Evolutionary conservation across 2,888 invertebrate species (phyloP).

Genomic region (Hirtodrosophila duncani): DNA sequence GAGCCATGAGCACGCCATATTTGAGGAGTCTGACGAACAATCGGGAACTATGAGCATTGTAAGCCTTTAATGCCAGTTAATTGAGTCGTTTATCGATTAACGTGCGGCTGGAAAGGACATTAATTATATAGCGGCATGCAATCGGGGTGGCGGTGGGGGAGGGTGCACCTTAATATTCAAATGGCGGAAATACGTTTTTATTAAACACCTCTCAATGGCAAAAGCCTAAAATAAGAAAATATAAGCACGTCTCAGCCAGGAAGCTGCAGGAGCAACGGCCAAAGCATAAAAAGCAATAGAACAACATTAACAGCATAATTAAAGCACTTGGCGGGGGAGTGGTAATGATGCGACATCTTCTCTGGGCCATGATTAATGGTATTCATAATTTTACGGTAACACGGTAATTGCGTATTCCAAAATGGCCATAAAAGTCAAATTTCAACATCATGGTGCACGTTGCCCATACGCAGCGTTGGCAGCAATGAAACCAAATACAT

Average conservation of each 20-base stretch:
- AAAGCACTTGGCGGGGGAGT: too few species aligned
- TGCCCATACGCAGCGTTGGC: conserved; percentile 60
- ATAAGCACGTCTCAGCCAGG: conserved; percentile 33
- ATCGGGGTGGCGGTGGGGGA: not conserved
- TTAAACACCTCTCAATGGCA: not conserved
- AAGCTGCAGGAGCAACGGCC: conserved; percentile 9
- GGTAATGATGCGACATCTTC: not conserved
- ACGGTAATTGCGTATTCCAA: conserved; percentile 47
- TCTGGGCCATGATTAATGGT: conserved; percentile 68
- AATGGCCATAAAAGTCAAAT: conserved; percentile 27
- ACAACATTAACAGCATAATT: conserved; percentile 44
- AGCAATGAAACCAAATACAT: conserved; percentile 6
- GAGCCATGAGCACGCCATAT: conserved; percentile 46
- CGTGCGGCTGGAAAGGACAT: conserved; percentile 33
- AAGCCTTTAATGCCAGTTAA: conserved; percentile 71
- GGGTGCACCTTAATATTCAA: conserved; percentile 11
- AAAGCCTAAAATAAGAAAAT: conserved; percentile 38
- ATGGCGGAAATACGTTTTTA: conserved; percentile 28
- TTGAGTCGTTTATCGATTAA: conserved; percentile 67
- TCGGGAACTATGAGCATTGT: conserved; percentile 14
- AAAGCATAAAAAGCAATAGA: conserved; percentile 1
- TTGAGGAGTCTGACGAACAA: conserved; percentile 11
- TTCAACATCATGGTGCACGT: conserved; percentile 44
- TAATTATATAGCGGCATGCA: conserved; percentile 37
- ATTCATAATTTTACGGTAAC: conserved; percentile 64